Conservation (phyloP, 64 coral and sea anemone genomes). For the Pocillopora verrucosa region DNA sequence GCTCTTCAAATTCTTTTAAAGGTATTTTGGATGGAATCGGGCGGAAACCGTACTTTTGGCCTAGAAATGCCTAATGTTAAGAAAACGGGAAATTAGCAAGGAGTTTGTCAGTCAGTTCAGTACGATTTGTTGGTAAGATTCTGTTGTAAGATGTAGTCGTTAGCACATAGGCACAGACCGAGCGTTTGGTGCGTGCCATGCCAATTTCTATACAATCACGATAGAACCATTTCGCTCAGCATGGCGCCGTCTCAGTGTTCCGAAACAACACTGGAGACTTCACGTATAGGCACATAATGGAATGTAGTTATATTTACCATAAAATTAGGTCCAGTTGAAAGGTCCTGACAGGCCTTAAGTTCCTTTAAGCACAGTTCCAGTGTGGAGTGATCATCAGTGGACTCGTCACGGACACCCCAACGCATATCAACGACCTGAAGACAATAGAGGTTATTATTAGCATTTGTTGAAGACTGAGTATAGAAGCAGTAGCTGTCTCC, state of each 20-base stretch:
- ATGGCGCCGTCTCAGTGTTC: too few relatives aligned
- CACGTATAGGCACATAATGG: neutral
- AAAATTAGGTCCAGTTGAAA: conserved; percentile 88
- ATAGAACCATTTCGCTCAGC: too few relatives aligned
- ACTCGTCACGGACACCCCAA: conserved; percentile 78
- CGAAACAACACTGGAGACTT: too few relatives aligned
- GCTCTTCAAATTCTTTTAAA: conserved; percentile 45
- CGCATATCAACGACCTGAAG: conserved; percentile 85
- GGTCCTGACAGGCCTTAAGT: conserved; percentile 70
- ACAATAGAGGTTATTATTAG: neutral
- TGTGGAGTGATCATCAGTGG: conserved; percentile 79
- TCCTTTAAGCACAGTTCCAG: conserved; percentile 83
- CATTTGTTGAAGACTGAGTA: neutral
- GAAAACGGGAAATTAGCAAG: neutral
- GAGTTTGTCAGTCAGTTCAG: neutral
- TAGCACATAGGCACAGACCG: too few relatives aligned
- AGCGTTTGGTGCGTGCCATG: too few relatives aligned
- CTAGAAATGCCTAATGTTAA: conserved; percentile 39
- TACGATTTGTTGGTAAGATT: neutral
- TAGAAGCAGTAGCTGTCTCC: neutral
- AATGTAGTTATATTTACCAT: conserved; percentile 43
- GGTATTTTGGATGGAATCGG: conserved; percentile 57
- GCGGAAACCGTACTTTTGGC: conserved; percentile 69
- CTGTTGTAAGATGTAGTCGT: too few relatives aligned
- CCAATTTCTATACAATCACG: too few relatives aligned